Conservation (phyloP, 2,888 invertebrate genomes). For the Rotaria macrura region DNA sequence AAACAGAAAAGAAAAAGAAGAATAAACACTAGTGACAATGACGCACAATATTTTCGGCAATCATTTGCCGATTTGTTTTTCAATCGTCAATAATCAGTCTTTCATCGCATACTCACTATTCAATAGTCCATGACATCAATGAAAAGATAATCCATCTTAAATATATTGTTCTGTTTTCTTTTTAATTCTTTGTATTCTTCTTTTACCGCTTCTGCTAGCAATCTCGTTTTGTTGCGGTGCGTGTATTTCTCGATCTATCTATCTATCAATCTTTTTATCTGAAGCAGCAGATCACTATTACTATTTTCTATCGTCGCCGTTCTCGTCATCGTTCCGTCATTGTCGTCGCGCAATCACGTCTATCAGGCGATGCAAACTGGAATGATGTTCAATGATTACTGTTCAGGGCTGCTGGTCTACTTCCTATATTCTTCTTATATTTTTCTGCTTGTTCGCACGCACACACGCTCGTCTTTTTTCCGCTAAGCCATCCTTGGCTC, state of each 20-base stretch:
- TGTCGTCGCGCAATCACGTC: background rate
- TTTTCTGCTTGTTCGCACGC: background rate
- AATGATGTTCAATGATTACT: background rate
- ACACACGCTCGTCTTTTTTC: background rate
- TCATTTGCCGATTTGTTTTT: background rate
- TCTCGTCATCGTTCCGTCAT: background rate
- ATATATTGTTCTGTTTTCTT: background rate
- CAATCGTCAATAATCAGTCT: background rate
- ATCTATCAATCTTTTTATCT: background rate
- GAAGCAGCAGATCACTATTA: background rate
- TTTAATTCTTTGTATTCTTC: background rate
- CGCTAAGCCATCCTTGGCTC: background rate
- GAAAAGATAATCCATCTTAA: background rate
- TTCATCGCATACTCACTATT: background rate
- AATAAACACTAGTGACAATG: background rate
- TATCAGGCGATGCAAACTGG: background rate
- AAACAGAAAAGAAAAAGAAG: background rate
- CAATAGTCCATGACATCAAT: background rate
- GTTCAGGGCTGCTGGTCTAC: background rate
- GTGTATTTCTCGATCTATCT: background rate
- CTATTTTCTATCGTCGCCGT: background rate
- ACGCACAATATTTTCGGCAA: background rate
- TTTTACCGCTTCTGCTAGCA: background rate
- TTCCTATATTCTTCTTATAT: background rate
- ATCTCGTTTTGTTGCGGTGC: background rate